Conservation (phyloP, 2,888 invertebrate genomes). For the Phaedon cochleariae region DNA sequence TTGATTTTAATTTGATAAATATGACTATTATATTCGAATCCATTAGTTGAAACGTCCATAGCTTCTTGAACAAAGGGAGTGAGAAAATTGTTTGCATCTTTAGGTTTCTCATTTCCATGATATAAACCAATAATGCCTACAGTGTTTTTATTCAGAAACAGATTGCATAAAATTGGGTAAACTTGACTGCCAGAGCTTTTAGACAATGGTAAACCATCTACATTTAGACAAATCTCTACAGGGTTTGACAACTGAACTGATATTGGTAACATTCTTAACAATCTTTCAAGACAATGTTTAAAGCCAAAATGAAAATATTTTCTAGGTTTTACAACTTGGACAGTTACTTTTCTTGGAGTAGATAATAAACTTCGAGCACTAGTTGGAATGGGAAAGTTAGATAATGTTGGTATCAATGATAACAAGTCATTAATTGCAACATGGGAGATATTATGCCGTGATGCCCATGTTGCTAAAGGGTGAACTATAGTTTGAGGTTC, state of each 20-base stretch:
- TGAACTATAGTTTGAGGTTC: neutral
- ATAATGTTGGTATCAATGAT: neutral
- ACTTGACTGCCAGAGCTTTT: conserved; percentile 26
- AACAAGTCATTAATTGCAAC: conserved; percentile 11
- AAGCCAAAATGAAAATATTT: conserved; percentile 21
- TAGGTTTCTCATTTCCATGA: conserved; percentile 10
- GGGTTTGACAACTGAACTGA: conserved; percentile 10
- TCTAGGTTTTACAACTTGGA: conserved; percentile 13
- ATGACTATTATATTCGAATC: conserved; percentile 1
- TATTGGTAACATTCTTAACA: conserved; percentile 4
- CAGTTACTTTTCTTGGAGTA: conserved; percentile 7
- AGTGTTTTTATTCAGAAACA: conserved; percentile 5
- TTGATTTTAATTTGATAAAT: conserved; percentile 2
- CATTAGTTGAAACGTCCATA: neutral
- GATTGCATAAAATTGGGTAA: conserved; percentile 22
- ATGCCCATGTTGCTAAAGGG: conserved; percentile 16
- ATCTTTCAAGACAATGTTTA: neutral
- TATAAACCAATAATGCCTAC: conserved; percentile 16
- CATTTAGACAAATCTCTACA: conserved; percentile 15
- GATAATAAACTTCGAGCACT: conserved; percentile 12
- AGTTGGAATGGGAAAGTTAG: conserved; percentile 4
- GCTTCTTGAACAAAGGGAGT: conserved; percentile 6
- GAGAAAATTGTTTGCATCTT: conserved; percentile 6
- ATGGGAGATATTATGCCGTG: conserved; percentile 12
- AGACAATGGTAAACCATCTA: conserved; percentile 22